Conservation (phyloP, 1,140 invertebrate species). For the Monomorium pharaonis region DNA sequence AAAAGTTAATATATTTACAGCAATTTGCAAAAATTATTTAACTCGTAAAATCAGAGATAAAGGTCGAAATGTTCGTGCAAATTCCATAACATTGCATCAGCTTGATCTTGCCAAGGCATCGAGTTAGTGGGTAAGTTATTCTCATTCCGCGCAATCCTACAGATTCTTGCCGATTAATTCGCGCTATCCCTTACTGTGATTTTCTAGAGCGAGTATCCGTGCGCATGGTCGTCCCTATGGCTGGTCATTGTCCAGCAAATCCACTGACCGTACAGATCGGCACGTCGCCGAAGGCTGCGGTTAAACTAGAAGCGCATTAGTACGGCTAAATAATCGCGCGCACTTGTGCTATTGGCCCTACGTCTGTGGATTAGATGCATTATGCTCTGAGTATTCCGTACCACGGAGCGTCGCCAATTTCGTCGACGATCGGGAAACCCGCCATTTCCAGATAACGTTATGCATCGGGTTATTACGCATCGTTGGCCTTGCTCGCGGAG, state of each 20-base stretch:
- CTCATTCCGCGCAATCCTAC: constrained; percentile 29
- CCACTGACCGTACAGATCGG: constrained; percentile 55
- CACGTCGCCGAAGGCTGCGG: constrained; percentile 63
- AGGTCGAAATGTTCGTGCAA: not conserved
- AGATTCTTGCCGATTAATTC: constrained; percentile 55
- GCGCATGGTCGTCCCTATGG: constrained; percentile 61
- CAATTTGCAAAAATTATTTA: constrained; percentile 1
- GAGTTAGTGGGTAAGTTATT: not conserved
- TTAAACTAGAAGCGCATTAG: constrained; percentile 52
- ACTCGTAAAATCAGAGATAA: not conserved
- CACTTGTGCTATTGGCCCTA: constrained; percentile 25
- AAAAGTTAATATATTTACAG: not conserved
- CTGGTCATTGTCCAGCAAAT: constrained; percentile 71
- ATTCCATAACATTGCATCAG: not conserved
- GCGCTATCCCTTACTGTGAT: constrained; percentile 63
- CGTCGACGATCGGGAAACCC: not conserved
- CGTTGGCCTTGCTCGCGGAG: not conserved
- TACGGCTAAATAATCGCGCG: constrained; percentile 33
- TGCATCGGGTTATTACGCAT: not conserved
- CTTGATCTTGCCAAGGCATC: not conserved
- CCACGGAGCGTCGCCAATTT: not conserved
- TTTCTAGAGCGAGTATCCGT: constrained; percentile 63
- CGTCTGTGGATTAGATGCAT: constrained; percentile 40
- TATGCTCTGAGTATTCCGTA: constrained; percentile 36
- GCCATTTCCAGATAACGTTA: not conserved